Evolutionary conservation across 2,888 invertebrate genomes (phyloP).

Genomic region (Panopea generosa): DNA sequence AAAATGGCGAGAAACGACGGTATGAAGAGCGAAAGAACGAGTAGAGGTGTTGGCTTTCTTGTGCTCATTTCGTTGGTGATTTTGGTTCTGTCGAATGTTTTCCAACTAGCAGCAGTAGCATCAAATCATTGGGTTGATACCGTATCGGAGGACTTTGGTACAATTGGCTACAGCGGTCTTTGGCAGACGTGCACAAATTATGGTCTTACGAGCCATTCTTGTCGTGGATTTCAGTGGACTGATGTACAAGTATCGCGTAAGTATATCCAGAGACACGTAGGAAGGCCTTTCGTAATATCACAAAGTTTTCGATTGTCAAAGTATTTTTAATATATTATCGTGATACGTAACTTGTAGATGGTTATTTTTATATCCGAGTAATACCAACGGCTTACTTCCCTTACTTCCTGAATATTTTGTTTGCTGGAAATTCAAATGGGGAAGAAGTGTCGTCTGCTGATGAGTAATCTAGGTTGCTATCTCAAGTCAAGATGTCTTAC

Average conservation of each 20-base stretch:
- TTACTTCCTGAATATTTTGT: too few species aligned
- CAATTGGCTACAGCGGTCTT: constrained; percentile 63
- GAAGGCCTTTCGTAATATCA: too few species aligned
- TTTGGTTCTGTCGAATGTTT: constrained; percentile 49
- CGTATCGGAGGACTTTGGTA: constrained; percentile 44
- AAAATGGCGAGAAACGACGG: constrained; percentile 54
- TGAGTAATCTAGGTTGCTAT: too few species aligned
- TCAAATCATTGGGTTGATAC: constrained; percentile 66
- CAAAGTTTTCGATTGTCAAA: too few species aligned
- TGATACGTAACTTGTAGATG: too few species aligned
- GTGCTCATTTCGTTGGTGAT: constrained; percentile 45
- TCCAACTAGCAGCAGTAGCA: constrained; percentile 54
- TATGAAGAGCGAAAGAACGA: background rate
- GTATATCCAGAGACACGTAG: too few species aligned
- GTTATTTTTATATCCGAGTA: too few species aligned
- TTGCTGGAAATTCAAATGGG: too few species aligned
- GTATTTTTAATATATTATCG: too few species aligned
- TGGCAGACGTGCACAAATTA: constrained; percentile 68
- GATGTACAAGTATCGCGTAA: constrained; percentile 70
- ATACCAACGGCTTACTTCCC: too few species aligned
- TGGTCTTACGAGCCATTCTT: constrained; percentile 46
- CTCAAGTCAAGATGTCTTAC: too few species aligned
- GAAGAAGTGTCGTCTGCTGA: too few species aligned
- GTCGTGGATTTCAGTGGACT: constrained; percentile 68
- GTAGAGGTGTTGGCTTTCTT: constrained; percentile 25